Base-by-base conservation (phyloP, 2,797 vertebrate genomes). In the Cirrhinus mrigala region DNA sequence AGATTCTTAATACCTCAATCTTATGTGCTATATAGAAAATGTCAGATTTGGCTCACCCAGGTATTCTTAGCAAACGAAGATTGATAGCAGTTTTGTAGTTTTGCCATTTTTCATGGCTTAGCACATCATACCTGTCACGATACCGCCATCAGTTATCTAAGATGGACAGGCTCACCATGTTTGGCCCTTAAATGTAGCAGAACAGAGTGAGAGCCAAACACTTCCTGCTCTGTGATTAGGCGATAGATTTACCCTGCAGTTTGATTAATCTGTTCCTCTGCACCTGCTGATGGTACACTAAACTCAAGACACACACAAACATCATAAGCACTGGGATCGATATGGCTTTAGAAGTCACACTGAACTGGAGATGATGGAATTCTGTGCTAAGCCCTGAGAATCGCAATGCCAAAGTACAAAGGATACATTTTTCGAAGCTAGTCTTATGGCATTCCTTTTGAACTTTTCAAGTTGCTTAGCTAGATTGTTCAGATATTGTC, bases 211-310 rank as follows among this genome's bases (percentile, higher is more conserved):
- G 52, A 29, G 73, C 64, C 64, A 82, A 33, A 79, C 77, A 37
- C 16, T 81, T 48, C 81, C 74, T 81, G 16, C 64, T 81, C 58
- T 86, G 74, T 77, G 78, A 75, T 83, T 74, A 68, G 64, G 70
- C 69, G 66, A 81, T 84, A 58, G 84, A 84, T 76, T 80, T 79
- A 62, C 54, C 66, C 82, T 81, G 27, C 50, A 76, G 88, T 89
- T 85, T 88, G 90, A 92, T 90, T 81, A 82, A 85, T 44, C 66
- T 81, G 82, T 87, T 89, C 79, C 44, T 50, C 69, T 24, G 71
- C 87, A 88, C 87, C 83, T 92, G 89, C 90, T 92, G 91, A 92
- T 92, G 88, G 92, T 83, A 89, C 89, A 90, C 86, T 88, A 73
- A 92, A 90, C 88, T 92, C 16, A 87, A n/a, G n/a, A 83, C 83